Conservation (phyloP, 1,140 invertebrate genomes). For the Belonocnema kinseyi region DNA sequence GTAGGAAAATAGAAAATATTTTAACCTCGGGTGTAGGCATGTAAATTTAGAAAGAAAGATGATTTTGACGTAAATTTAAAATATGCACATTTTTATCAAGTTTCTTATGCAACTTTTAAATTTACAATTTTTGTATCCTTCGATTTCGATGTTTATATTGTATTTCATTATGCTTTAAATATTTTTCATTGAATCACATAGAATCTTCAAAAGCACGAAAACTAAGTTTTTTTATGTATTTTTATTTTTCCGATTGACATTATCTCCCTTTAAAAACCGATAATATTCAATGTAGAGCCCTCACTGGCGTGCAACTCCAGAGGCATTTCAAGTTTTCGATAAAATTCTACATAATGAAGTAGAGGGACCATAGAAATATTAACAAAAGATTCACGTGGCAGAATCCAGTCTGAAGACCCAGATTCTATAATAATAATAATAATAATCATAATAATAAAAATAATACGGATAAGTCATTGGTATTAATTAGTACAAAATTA, state of each 20-base stretch:
- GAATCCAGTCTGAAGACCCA: neutral
- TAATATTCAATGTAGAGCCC: neutral
- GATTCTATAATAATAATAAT: neutral
- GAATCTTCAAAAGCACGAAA: neutral
- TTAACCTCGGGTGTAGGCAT: neutral
- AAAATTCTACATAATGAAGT: conserved; percentile 21
- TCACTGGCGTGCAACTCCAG: neutral
- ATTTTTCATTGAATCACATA: no score
- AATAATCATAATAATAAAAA: neutral
- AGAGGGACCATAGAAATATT: neutral
- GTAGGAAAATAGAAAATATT: neutral
- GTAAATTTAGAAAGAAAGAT: neutral
- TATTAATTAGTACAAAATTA: no score
- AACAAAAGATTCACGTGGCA: neutral
- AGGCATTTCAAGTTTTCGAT: conserved; percentile 5
- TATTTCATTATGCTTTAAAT: no score
- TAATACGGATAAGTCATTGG: no score
- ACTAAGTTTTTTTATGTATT: neutral
- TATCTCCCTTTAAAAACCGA: conserved; percentile 7
- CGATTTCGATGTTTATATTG: no score
- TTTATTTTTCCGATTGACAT: neutral
- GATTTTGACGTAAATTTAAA: neutral
- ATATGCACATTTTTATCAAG: no score
- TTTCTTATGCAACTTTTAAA: no score
- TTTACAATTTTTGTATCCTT: no score